Evolutionary conservation across 2,888 invertebrate genomes (phyloP), one percentile per base, ranked within the genome.

Genomic region (Dynastes grantii): DNA sequence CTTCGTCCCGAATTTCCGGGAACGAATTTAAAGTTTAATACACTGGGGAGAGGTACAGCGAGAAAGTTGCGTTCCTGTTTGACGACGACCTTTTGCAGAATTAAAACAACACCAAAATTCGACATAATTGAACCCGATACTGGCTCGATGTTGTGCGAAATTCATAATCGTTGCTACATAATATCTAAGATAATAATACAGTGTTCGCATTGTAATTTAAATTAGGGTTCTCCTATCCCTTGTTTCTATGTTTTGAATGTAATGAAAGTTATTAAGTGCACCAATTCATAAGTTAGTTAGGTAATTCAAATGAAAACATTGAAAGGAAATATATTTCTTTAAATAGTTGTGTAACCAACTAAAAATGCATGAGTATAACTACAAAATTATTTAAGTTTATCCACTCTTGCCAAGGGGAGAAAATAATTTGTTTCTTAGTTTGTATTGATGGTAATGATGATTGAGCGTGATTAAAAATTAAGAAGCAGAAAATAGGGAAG

Each of bases 1-100:
- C 73, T 73, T 73, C 73, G 73, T 73, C 58, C 58, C 29, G 73
- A 73, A 73, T 73, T 73, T 73, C 73, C 73, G 58, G 73, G 40
- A 45, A 40, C 61, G 61, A 73, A 73, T 61, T 73, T 73, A 73
- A 73, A 73, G 58, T 73, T 58, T 73, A 73, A 73, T 73, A 73
- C 73, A 45, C 73, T 40, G 61, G 73, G 73, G 73, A 73, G 61
- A 58, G 32, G 16, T n/a, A 55, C 55, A 55, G n/a, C 45, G 45
- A 27, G 51, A 68, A 68, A 68, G 68, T 61, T 73, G 58, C 58
- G 58, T 61, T 40, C 58, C 61, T 73, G 73, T 61, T 61, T 61
- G 61, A 73, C 61, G 40, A 27, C 45, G 37, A 27, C 58, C 73
- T 40, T 40, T 58, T 61, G 73, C 61, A 61, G 73, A 73, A 73